Evolutionary conservation across 2,888 invertebrate genomes (phyloP).

Genomic region (Prionchulus punctatus): DNA sequence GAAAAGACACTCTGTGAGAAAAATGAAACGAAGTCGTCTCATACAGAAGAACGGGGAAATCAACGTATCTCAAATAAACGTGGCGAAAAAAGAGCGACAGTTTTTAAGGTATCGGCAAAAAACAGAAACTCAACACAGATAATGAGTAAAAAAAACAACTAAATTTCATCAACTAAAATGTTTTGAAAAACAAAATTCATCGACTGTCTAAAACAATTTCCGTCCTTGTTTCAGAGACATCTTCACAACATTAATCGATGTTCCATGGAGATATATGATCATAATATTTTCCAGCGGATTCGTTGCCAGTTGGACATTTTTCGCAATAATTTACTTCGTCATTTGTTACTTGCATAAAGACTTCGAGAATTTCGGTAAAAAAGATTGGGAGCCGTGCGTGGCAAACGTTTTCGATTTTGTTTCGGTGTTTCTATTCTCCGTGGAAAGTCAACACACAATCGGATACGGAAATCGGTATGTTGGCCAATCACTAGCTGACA

Average conservation of each 20-base stretch:
- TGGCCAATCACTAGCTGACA: too few species aligned
- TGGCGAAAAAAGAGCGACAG: constrained; percentile 35
- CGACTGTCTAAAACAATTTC: background rate
- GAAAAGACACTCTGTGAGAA: constrained; percentile 13
- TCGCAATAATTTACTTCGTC: constrained; percentile 85
- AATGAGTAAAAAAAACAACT: background rate
- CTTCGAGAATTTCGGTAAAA: constrained; percentile 34
- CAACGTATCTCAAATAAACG: constrained; percentile 86
- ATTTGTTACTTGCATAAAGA: constrained; percentile 85
- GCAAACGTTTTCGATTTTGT: constrained; percentile 69
- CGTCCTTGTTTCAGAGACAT: constrained; percentile 45
- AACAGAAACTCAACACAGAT: background rate
- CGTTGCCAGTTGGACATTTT: constrained; percentile 75
- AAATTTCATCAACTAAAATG: background rate
- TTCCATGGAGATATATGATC: constrained; percentile 88
- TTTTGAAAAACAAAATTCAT: background rate
- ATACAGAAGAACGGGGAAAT: constrained; percentile 96
- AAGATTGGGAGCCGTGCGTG: constrained; percentile 52
- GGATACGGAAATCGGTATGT: constrained; percentile 50
- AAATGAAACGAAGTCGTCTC: constrained; percentile 54
- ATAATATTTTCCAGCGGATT: constrained; percentile 71
- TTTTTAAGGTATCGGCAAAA: constrained; percentile 14
- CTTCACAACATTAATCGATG: constrained; percentile 81
- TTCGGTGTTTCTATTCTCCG: constrained; percentile 82
- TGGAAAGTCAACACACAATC: constrained; percentile 92